A percentile compares a stretch with the other conserved stretches of the same genome.
Conservation (phyloP, 2,888 invertebrate genomes). For the Lissocephala sabroskyi region DNA sequence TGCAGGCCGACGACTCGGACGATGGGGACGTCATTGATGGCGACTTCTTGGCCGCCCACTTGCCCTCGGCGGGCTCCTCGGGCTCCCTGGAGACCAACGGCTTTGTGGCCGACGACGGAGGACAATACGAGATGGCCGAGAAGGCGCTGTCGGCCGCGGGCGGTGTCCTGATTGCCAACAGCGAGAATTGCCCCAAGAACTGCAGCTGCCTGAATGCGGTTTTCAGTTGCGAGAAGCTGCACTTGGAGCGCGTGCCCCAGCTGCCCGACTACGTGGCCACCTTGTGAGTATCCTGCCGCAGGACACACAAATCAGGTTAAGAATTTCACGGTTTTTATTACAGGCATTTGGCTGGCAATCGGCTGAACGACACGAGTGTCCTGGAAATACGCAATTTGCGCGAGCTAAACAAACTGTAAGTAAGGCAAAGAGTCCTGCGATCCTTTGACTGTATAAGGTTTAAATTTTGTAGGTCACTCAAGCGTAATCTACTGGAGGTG, state of each 20-base stretch:
- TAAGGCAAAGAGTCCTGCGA: constrained; percentile 12
- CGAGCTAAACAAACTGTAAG: constrained; percentile 74
- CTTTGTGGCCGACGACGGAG: constrained; percentile 67
- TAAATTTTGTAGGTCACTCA: constrained; percentile 73
- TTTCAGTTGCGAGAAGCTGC: constrained; percentile 83
- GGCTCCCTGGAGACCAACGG: constrained; percentile 65
- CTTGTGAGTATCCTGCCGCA: constrained; percentile 79
- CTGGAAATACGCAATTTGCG: constrained; percentile 73
- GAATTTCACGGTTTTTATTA: constrained; percentile 26
- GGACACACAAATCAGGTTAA: background rate
- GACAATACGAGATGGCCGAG: constrained; percentile 66
- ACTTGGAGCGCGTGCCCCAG: constrained; percentile 80
- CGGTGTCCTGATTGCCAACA: constrained; percentile 19
- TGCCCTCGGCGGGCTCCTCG: constrained; percentile 34
- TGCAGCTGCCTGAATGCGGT: constrained; percentile 83
- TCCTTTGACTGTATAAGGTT: constrained; percentile 1
- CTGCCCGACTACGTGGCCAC: constrained; percentile 84
- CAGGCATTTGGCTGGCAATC: constrained; percentile 77
- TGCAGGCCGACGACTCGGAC: constrained; percentile 40
- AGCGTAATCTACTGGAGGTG: constrained; percentile 84
- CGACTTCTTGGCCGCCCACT: constrained; percentile 41
- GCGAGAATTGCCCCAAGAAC: constrained; percentile 75
- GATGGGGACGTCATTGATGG: constrained; percentile 23
- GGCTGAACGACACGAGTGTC: constrained; percentile 73
- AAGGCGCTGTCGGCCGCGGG: constrained; percentile 44